These are phyloP conservation scores for Neosilurus mollespiculum DNA, from an alignment of 2,797 vertebrate genomes.

Conservation along the genomic window DNA sequence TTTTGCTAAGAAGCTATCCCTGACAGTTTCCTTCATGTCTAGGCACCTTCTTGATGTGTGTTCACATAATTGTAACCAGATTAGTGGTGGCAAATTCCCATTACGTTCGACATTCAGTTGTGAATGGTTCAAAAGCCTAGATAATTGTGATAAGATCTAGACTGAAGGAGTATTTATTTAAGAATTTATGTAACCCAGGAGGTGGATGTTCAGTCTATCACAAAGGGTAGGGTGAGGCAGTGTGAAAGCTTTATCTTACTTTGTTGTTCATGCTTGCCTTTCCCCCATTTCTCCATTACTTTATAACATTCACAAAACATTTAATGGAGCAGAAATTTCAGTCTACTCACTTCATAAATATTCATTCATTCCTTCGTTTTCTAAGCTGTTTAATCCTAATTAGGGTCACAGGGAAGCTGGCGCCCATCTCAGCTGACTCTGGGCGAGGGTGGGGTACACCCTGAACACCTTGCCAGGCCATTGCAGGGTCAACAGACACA, in stretches of 20 bases:
- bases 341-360: too few relatives aligned
- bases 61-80: not conserved
- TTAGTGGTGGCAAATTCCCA: not conserved
- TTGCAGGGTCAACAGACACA: too few relatives aligned
- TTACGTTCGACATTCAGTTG: not conserved
- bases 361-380: too few relatives aligned
- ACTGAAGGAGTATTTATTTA: not conserved
- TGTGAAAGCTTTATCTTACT: not conserved
- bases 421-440: too few relatives aligned
- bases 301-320: too few relatives aligned
- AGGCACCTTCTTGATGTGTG: not conserved
- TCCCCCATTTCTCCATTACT: not conserved
- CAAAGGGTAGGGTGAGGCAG: not conserved
- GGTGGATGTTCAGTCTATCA: not conserved
- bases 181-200: not conserved
- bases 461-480: too few relatives aligned
- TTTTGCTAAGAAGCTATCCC: not conserved
- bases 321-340: too few relatives aligned
- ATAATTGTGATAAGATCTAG: not conserved
- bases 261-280: not conserved
- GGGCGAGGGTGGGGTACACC: too few relatives aligned
- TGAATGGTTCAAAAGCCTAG: not conserved
- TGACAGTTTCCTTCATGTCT: not conserved
- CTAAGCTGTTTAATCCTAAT: too few relatives aligned
- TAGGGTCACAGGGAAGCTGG: too few relatives aligned